Conservation (phyloP, 2,888 invertebrate genomes). For the Drosophila meridiana region DNA sequence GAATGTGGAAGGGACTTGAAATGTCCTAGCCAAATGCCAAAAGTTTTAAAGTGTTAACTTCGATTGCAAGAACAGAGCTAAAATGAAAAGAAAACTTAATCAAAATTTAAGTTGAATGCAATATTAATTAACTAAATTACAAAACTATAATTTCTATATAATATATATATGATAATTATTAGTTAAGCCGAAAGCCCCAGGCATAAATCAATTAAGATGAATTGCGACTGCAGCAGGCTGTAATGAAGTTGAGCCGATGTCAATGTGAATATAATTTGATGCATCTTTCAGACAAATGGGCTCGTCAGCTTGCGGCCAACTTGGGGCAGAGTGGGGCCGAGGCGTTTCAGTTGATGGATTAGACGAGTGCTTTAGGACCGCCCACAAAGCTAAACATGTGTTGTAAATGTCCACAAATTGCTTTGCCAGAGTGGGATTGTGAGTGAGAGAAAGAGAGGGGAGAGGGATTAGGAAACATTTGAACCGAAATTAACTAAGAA, state of each 20-base stretch:
- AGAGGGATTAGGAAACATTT: neutral
- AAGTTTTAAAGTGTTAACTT: neutral
- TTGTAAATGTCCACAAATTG: constrained; percentile 53
- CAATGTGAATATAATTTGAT: constrained; percentile 53
- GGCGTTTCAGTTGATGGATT: constrained; percentile 50
- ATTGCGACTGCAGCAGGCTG: constrained; percentile 29
- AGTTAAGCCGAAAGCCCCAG: constrained; percentile 1
- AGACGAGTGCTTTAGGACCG: constrained; percentile 18
- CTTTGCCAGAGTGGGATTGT: constrained; percentile 1
- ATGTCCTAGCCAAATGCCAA: neutral
- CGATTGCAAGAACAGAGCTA: neutral
- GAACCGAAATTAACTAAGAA: constrained; percentile 52
- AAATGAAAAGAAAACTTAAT: neutral
- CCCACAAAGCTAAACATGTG: constrained; percentile 47
- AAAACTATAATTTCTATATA: neutral
- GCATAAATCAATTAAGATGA: constrained; percentile 60
- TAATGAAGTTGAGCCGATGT: constrained; percentile 35
- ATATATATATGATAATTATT: constrained; percentile 4
- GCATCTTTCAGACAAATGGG: constrained; percentile 56
- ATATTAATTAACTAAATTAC: constrained; percentile 29
- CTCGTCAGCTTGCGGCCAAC: constrained; percentile 51
- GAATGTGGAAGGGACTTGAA: constrained; percentile 16
- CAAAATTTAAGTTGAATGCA: neutral
- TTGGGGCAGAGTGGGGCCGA: neutral
- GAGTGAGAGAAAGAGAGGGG: neutral